phyloP scores from a whole-genome alignment of 2,113 vertebrate species.

The Globicephala melas region DNA sequence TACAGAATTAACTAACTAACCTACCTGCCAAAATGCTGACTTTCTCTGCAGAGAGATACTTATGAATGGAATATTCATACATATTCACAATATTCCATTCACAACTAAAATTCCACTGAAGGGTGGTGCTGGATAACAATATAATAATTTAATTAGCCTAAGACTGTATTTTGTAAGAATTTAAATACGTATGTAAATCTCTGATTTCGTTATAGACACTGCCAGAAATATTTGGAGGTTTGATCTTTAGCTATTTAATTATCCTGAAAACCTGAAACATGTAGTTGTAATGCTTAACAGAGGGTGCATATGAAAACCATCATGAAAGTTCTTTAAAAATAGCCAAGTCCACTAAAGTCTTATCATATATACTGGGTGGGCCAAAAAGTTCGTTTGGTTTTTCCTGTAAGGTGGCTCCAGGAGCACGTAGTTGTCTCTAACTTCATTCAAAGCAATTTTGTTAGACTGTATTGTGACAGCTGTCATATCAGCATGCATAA shows the following conservation, averaged over 20 bases:
- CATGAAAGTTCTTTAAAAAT: background rate
- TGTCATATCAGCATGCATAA: no score
- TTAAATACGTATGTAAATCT: background rate
- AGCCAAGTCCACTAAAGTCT: background rate
- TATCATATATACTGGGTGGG: no score
- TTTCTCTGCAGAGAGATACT: background rate
- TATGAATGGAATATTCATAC: background rate
- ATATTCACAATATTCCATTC: background rate
- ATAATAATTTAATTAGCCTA: background rate
- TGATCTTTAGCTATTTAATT: background rate
- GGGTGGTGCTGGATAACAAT: background rate
- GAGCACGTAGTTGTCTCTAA: no score
- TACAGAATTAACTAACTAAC: background rate
- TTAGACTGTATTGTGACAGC: no score
- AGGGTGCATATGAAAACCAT: background rate
- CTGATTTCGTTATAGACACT: background rate
- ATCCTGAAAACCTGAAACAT: background rate
- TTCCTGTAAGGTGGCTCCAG: no score
- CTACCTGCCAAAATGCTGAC: background rate
- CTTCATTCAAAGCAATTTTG: no score
- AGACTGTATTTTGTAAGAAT: background rate
- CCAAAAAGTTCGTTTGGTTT: no score
- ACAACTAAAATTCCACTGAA: background rate
- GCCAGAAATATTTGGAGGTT: background rate
- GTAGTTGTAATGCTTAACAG: background rate